These are phyloP conservation scores for Scaptodrosophila latifasciaeformis DNA, from an alignment of 2,888 invertebrate genomes.

Conservation along the genomic window DNA sequence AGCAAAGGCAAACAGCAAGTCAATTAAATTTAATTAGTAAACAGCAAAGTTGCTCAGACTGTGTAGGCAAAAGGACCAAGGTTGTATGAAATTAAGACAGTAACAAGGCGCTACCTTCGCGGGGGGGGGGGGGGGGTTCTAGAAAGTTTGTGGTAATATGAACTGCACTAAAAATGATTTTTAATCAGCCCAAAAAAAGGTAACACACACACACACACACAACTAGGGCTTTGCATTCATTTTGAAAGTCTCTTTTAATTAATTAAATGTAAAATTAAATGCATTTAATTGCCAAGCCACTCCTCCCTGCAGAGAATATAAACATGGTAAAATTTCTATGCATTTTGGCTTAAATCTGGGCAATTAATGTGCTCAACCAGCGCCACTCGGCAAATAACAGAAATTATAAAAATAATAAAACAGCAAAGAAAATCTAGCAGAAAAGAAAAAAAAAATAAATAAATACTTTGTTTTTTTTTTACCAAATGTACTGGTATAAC, in stretches of 20 bases:
- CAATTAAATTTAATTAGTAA: background rate
- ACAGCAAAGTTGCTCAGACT: background rate
- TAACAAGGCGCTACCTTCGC: too few relatives aligned
- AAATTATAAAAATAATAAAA: background rate
- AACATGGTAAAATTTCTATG: too few relatives aligned
- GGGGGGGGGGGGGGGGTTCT: background rate
- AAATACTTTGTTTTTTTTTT: background rate
- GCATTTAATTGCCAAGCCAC: too few relatives aligned
- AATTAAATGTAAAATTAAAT: too few relatives aligned
- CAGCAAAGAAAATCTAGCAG: background rate
- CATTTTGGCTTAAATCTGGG: background rate
- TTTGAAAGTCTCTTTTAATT: too few relatives aligned
- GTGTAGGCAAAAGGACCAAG: background rate
- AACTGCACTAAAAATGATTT: background rate
- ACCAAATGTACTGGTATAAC: too few relatives aligned
- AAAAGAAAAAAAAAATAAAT: background rate
- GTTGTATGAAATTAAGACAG: too few relatives aligned
- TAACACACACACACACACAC: too few relatives aligned
- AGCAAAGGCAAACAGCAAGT: background rate
- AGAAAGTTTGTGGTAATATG: too few relatives aligned
- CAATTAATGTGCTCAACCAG: background rate
- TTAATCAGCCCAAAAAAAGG: too few relatives aligned
- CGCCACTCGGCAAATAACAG: background rate
- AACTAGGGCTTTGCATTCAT: too few relatives aligned
- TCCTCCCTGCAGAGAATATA: too few relatives aligned